Evolutionary conservation across 2,888 invertebrate species (phyloP), one percentile per base, ranked within the genome.

Genomic region (Lydus trimaculatus): DNA sequence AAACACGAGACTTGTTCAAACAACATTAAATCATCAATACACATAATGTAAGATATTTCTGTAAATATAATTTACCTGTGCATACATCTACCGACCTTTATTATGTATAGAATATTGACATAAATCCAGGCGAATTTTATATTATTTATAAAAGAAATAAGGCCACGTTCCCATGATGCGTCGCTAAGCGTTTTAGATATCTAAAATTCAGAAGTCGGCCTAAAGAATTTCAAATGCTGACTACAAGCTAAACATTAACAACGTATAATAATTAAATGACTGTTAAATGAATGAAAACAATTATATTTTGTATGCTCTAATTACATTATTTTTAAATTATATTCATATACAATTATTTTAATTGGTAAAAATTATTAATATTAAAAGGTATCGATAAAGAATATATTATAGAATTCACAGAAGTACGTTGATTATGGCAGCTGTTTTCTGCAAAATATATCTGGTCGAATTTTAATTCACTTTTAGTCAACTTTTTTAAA

Each of bases 1-100:
- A 64, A 64, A 64, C 64, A 64, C 64, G 64, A 64, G 33, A 64
- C 64, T 58, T 58, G 64, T 48, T 48, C 48, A 48, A 48, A 48
- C 11, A 48, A 20, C 48, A 48, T n/a, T n/a, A n/a, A n/a, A n/a
- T n/a, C n/a, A n/a, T n/a, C n/a, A n/a, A n/a, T n/a, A n/a, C n/a
- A n/a, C n/a, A n/a, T n/a, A n/a, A n/a, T n/a, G n/a, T n/a, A n/a
- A n/a, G n/a, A n/a, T n/a, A n/a, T n/a, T n/a, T 23, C 43, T 17
- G 8, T 7, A 43, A 43, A 43, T 43, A 43, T 17, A 36, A 25
- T 61, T 36, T 36, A 31, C 33, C 11, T 33, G 9, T 61, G 4
- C 15, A 36, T 36, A 15, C 9, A 36, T n/a, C n/a, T n/a, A n/a
- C n/a, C n/a, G 36, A 36, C 36, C 13, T 36, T 36, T 36, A 36